These are phyloP conservation scores for Seladonia tumulorum DNA, from an alignment of 2,888 invertebrate species.

Conservation along the genomic window DNA sequence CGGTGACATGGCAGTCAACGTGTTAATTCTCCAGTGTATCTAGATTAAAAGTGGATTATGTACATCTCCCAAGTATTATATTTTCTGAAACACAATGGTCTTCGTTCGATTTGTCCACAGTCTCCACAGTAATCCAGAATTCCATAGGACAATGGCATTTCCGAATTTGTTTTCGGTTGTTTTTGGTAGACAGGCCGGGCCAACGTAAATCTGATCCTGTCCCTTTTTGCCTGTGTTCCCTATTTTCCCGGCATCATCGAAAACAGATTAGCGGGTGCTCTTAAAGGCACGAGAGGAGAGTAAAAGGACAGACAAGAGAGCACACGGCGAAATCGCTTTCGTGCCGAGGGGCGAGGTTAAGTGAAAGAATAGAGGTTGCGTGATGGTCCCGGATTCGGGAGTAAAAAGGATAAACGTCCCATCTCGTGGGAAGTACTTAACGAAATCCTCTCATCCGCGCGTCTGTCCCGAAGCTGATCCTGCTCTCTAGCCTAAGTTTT, in stretches of 20 bases:
- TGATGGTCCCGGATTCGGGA: constrained; percentile 45
- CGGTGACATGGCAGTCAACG: too few species aligned
- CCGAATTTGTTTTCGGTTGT: background rate
- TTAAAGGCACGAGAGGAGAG: constrained; percentile 49
- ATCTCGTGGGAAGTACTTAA: constrained; percentile 75
- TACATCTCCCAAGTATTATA: background rate
- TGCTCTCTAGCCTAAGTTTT: constrained; percentile 44
- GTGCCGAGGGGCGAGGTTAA: constrained; percentile 58
- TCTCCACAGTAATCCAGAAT: background rate
- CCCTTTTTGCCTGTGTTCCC: background rate
- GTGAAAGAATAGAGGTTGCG: constrained; percentile 75
- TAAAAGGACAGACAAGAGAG: constrained; percentile 39
- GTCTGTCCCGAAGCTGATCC: constrained; percentile 65
- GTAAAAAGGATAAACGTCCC: constrained; percentile 76
- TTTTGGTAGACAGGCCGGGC: background rate
- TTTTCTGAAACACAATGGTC: background rate
- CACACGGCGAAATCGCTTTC: constrained; percentile 60
- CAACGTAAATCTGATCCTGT: background rate
- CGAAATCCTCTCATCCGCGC: constrained; percentile 79
- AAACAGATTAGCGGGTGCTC: constrained; percentile 62
- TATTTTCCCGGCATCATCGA: constrained; percentile 45
- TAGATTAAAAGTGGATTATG: background rate
- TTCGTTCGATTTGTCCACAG: background rate
- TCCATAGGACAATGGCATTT: background rate
- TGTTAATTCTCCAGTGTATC: too few species aligned